Percentiles rank a stretch among this genome's conserved stretches.
phyloP scores from a whole-genome alignment of 2,797 vertebrate genomes.

The Serranus cabrilla region DNA sequence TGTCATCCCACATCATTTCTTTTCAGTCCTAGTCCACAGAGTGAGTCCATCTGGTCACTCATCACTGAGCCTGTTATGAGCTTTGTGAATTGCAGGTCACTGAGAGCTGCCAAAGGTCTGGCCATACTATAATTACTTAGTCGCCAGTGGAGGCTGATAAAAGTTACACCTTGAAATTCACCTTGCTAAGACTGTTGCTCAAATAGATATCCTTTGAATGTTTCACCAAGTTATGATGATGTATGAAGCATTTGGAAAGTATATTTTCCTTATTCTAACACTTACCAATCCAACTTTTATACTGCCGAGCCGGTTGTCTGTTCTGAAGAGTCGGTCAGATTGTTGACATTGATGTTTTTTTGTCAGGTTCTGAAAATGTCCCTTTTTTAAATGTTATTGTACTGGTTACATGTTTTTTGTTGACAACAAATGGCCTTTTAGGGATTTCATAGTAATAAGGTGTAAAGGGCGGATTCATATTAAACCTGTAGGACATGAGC shows the following conservation, averaged over 20 bases:
- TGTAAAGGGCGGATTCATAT: neutral
- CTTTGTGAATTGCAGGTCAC: slow-evolving; percentile 1
- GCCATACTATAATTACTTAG: too few relatives aligned
- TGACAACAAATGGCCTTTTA: slow-evolving; percentile 3
- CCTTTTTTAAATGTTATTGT: neutral
- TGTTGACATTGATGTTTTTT: neutral
- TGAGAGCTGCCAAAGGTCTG: neutral
- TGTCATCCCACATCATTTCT: neutral
- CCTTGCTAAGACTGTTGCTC: neutral
- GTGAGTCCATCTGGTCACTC: neutral
- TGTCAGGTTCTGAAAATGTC: neutral
- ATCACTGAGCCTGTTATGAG: neutral
- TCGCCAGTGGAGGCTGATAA: neutral
- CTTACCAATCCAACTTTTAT: neutral
- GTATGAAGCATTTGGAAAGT: too few relatives aligned
- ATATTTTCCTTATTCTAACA: too few relatives aligned
- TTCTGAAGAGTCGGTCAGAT: neutral
- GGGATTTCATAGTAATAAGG: slow-evolving; percentile 6
- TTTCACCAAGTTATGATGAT: too few relatives aligned
- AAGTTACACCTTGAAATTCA: neutral
- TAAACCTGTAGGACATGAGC: neutral
- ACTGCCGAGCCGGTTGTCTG: too few relatives aligned
- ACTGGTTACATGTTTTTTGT: too few relatives aligned
- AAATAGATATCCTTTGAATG: too few relatives aligned
- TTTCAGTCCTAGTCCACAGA: neutral